Conservation (phyloP, 2,888 invertebrate genomes). For the Scotopteryx bipunctaria region DNA sequence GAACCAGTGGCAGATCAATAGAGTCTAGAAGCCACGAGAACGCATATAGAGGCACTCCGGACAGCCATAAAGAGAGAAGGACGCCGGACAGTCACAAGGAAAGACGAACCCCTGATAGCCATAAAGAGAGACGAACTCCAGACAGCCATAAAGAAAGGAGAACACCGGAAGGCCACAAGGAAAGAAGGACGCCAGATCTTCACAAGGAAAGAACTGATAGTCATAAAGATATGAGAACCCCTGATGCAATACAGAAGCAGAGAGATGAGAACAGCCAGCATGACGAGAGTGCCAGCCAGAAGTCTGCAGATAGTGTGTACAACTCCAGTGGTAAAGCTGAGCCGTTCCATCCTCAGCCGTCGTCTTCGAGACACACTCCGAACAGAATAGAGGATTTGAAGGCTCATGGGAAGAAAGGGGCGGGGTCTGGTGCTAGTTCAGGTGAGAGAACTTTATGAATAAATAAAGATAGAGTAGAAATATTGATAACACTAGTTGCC, state of each 20-base stretch:
- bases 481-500: no score
- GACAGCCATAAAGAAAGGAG: constrained; percentile 59
- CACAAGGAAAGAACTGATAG: constrained; percentile 57
- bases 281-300: constrained; percentile 74
- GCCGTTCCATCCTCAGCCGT: constrained; percentile 69
- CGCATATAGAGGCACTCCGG: constrained; percentile 69
- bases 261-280: constrained; percentile 63
- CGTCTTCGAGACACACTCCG: constrained; percentile 76
- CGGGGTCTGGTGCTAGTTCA: constrained; percentile 86
- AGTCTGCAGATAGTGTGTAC: constrained; percentile 83
- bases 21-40: constrained; percentile 69
- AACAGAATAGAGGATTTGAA: constrained; percentile 78
- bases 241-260: constrained; percentile 63
- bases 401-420: constrained; percentile 71
- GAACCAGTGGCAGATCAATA: constrained; percentile 72
- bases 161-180: constrained; percentile 64
- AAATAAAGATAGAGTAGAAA: no score
- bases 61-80: constrained; percentile 56
- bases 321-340: constrained; percentile 79
- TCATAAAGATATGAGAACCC: constrained; percentile 60
- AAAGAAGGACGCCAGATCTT: constrained; percentile 67
- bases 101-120: constrained; percentile 60
- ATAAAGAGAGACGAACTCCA: constrained; percentile 62
- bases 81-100: constrained; percentile 67
- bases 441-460: constrained; percentile 48